phyloP scores from a whole-genome alignment of 2,113 vertebrate species.

The Ascaphus truei region DNA sequence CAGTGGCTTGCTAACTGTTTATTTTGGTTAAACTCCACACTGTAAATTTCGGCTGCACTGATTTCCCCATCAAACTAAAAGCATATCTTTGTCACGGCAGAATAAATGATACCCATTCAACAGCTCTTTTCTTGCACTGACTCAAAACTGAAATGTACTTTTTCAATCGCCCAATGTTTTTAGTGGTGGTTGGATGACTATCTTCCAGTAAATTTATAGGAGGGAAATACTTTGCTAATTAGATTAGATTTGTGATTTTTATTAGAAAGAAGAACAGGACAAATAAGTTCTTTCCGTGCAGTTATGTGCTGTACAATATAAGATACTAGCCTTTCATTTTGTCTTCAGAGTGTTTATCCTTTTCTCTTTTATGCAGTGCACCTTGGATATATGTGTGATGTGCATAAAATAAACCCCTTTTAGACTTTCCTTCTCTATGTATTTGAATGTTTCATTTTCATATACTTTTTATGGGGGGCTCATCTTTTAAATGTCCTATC shows the following conservation, averaged over 20 bases:
- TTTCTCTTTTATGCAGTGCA: no score
- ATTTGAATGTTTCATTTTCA: no score
- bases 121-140: neutral
- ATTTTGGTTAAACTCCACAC: conserved; percentile 13
- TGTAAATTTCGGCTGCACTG: conserved; percentile 14
- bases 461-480: no score
- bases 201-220: no score
- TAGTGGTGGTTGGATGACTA: no score
- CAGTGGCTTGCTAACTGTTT: neutral
- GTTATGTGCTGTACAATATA: no score
- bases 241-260: neutral
- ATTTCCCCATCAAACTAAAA: conserved; percentile 23
- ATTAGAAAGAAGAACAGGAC: neutral
- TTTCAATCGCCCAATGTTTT: neutral
- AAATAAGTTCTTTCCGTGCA: neutral
- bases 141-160: neutral
- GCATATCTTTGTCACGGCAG: conserved; percentile 13
- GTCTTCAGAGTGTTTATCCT: no score
- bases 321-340: no score
- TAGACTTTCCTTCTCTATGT: no score
- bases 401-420: no score
- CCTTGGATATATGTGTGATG: no score
- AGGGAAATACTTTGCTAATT: conserved; percentile 6
- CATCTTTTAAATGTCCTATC: no score
- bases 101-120: conserved; percentile 9